Evolutionary conservation across 2,888 invertebrate species (phyloP), one percentile per base, ranked within the genome.

Genomic region (Erebia epiphron): DNA sequence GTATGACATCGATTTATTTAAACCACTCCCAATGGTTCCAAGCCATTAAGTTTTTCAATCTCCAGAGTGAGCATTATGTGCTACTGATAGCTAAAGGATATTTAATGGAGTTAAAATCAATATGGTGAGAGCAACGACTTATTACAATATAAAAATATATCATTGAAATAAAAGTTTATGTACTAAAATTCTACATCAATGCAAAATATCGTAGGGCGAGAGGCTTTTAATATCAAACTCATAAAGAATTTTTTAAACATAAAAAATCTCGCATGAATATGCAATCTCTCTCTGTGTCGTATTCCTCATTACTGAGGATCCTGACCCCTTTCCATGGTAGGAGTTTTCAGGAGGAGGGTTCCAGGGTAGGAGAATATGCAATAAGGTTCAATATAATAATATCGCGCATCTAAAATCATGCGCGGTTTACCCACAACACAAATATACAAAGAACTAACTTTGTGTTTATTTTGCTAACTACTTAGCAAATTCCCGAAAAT

Each of bases 21-120:
- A 90, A 91, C 89, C 89, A 85, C 86, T 81, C 85, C 84, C 85
- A 84, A 84, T 88, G 87, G 88, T 91, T 92, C 90, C 92, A 82
- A 82, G 75, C 91, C 92, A 91, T 92, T 92, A 88, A 83, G 85
- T 91, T 91, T 89, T 91, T 88, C 88, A 91, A 91, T 91, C 86
- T 76, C 85, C 83, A 86, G 87, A 87, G 86, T 86, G 86, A 85
- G 84, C 84, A 82, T 86, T 83, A 88, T 89, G 83, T 86, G 86
- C 84, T 87, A 81, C 86, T 86, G 86, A 89, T 88, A 86, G 83
- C 79, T 76, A 79, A 73, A 79, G 77, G 35, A 35, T 35, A 35
- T 79, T 77, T 80, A 80, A 79, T 80, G 85, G 62, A 63, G 57
- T 68, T 68, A 26, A 86, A 76, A 79, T 78, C 9, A 65, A 56